Base-by-base conservation (phyloP, 2,888 invertebrate species). In the Monoplex corrugatus region DNA sequence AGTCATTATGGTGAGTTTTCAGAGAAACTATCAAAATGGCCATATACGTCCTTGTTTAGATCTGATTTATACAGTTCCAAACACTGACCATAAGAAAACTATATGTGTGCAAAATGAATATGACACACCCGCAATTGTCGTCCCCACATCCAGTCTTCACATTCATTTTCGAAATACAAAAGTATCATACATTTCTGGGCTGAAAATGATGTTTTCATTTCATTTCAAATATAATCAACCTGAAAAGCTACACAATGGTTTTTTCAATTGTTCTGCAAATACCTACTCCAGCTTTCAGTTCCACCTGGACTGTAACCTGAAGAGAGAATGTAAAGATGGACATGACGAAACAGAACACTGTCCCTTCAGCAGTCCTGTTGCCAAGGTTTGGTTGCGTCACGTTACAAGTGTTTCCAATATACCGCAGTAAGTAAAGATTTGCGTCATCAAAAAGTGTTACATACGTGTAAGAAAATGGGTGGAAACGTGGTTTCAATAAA, bases 241-340 rank as follows among this genome's bases (percentile, higher is more conserved):
- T 19, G 35, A 28, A 2, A 45, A 44, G 13, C 35, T 50, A 10
- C 19, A 43, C 35, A 75, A 32, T 43, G 87, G 78, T 35, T 38
- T 78, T 44, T 87, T 72, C 38, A 75, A 80, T 45, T 87, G 87
- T n/a, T 87, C 87, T 8, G 75, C 50, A 43, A 1, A 16, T 2
- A 32, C 35, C 35, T 87, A 87, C 50, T 75, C 35, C 19, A 43
- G 1, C 1, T 87, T 87, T 23, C n/a, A 50, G 10, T n/a, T 35
- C 2, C 87, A 87, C 72, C 50, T 87, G 50, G 78, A 87, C 38
- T 87, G 87, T 44, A 87, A 80, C 45, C 45, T 44, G 38, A 72
- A 75, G 35, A 2, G 23, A 43, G 87, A 87, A 57, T 87, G 87
- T 75, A 44, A 87, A 23, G 78, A 75, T 16, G 87, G 87, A 35